Base-by-base conservation (phyloP, 2,113 vertebrate genomes). In the Mugil cephalus region DNA sequence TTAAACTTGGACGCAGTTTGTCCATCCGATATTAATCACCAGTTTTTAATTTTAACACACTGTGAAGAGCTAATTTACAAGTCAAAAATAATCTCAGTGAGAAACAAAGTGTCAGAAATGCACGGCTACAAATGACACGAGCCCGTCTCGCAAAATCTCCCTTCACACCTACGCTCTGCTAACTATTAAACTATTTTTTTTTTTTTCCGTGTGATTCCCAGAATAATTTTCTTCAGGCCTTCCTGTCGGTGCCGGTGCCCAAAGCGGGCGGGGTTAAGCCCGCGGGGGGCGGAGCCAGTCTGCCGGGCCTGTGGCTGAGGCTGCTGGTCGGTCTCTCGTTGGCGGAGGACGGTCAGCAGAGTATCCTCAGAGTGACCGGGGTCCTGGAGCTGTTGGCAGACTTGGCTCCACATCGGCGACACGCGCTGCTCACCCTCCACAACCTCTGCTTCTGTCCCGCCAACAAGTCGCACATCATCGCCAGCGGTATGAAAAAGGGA, bases 181-280 rank as follows among this genome's bases (percentile, higher is more conserved):
- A 36, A 40, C 47, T 34, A 15, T 50, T 14, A 43, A 42, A 40
- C 34, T 56, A 15, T 21, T 51, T 13, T 58, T 24, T 40, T 8
- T 19, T 85, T 11, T 18, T 62, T 52, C 35, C 12, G n/a, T 87
- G 63, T 83, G 38, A 18, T 77, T 64, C 82, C 74, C 90, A 99
- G 98, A 96, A 94, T 85, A 98, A 99, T 88, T 99, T 99, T 86
- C 88, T 99, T 58, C 97, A 99, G 85, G 93, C 94, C 72, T 98
- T 99, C 85, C 80, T 95, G 47, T 94, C 92, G 0, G 82, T 97
- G 14, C 91, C 95, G 0, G 63, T 94, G 59, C 93, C 95, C 14
- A 97, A 96, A 90, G 89, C 92, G 38, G 93, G 88, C 39, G 77
- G 79, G 52, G 94, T 90, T 52, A 93, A 88, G 61, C 47, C 64